Evolutionary conservation across 2,888 invertebrate species (phyloP), one percentile per base, ranked within the genome.

Genomic region (Bembecia ichneumoniformis): DNA sequence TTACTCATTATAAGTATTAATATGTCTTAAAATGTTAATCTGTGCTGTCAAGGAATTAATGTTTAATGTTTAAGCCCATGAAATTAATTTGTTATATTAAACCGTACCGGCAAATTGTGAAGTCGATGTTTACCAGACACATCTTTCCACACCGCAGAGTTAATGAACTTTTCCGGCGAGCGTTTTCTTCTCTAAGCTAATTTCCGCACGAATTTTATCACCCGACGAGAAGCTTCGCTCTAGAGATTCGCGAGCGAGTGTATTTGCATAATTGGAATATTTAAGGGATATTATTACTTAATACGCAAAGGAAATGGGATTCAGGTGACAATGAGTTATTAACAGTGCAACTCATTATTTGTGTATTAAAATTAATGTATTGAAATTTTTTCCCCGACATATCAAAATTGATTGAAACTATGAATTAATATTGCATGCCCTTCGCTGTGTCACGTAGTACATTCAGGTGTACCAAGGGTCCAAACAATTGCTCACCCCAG

Each of bases 141-240:
- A 54, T 55, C 49, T 52, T 55, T 55, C 46, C 49, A 50, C 49
- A 28, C 48, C 56, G 53, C 57, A 52, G 48, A 52, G 52, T 57
- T 70, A 71, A 68, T 64, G 59, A 69, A 63, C 62, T 60, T 62
- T 64, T 61, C 56, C 57, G 54, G 49, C 20, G 50, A 49, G 53
- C 57, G 51, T 61, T 61, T 58, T 55, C 54, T 56, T 59, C 52
- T 50, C 13, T 51, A 35, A 51, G 57, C 58, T 62, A 65, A 69
- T 68, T 69, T 63, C 55, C 57, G 58, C 60, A 64, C 62, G 59
- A 62, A 68, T 64, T 58, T 58, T 54, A 63, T 62, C 58, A 60
- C 55, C 52, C 58, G 59, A 52, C 58, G 55, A 64, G 59, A 52
- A 57, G 49, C 54, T 63, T 59, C 55, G 53, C 40, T 40, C 40